These are phyloP conservation scores for Automeris io DNA, from an alignment of 2,888 invertebrate genomes.

Conservation along the genomic window DNA sequence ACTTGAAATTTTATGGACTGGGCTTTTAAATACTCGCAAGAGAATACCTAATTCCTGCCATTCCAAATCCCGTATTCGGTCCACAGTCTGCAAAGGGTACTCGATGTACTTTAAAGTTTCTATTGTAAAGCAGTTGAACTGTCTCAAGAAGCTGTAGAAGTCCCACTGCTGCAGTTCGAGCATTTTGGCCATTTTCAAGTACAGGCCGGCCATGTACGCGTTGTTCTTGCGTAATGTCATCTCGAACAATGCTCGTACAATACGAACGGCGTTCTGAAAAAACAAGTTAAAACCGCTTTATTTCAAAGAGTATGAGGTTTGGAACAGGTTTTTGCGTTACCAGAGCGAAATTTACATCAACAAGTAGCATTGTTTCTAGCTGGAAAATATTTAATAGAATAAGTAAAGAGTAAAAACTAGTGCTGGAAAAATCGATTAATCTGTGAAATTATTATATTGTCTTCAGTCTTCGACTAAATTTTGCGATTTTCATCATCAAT, in stretches of 20 bases:
- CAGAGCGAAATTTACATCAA: too few species aligned
- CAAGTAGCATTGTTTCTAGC: too few species aligned
- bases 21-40: conserved; percentile 60
- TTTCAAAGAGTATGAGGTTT: too few species aligned
- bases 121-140: conserved; percentile 86
- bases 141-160: conserved; percentile 89
- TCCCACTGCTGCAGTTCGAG: conserved; percentile 95
- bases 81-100: conserved; percentile 83
- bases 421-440: too few species aligned
- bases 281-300: neutral
- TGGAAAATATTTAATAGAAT: too few species aligned
- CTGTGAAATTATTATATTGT: too few species aligned
- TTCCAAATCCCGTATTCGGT: conserved; percentile 90
- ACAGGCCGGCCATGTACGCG: conserved; percentile 90
- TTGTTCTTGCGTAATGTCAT: conserved; percentile 93
- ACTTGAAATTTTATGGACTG: neutral
- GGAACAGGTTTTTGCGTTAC: too few species aligned
- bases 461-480: too few species aligned
- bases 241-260: conserved; percentile 95
- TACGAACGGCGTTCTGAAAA: conserved; percentile 90
- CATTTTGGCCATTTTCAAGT: conserved; percentile 93
- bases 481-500: too few species aligned
- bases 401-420: too few species aligned
- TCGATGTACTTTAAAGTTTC: conserved; percentile 91
- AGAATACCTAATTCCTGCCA: conserved; percentile 87